phyloP scores from a whole-genome alignment of 2,888 invertebrate genomes.

The Eucera pruinosa region DNA sequence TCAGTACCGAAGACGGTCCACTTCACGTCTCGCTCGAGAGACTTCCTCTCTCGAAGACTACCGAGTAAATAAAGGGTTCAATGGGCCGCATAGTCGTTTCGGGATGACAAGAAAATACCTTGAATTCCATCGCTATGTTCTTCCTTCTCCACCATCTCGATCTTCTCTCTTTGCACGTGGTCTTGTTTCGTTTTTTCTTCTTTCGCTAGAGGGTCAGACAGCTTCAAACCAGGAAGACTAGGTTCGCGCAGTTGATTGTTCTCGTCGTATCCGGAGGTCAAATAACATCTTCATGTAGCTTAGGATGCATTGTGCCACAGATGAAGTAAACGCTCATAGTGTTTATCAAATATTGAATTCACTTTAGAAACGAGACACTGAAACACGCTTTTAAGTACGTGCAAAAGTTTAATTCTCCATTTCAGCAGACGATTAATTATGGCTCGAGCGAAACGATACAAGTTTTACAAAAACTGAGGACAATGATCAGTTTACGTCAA shows the following conservation, averaged over 20 bases:
- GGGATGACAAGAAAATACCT: constrained; percentile 72
- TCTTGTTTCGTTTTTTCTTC: constrained; percentile 30
- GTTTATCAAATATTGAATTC: constrained; percentile 43
- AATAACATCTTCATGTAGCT: constrained; percentile 56
- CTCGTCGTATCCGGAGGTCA: constrained; percentile 50
- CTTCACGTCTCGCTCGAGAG: constrained; percentile 63
- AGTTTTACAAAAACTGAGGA: no score
- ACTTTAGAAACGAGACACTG: constrained; percentile 42
- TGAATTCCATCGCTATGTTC: constrained; percentile 67
- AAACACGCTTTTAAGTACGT: constrained; percentile 30
- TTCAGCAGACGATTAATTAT: not conserved
- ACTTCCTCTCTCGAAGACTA: constrained; percentile 58
- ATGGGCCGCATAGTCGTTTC: constrained; percentile 71
- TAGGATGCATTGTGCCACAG: constrained; percentile 42
- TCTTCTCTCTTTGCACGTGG: constrained; percentile 24
- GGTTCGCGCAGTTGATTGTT: constrained; percentile 48
- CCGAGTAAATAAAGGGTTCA: constrained; percentile 77
- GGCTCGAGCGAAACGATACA: no score
- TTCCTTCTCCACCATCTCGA: constrained; percentile 31
- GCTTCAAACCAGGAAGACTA: constrained; percentile 23
- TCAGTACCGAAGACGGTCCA: constrained; percentile 58
- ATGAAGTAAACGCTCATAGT: constrained; percentile 42
- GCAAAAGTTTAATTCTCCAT: constrained; percentile 43
- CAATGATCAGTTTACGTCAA: no score
- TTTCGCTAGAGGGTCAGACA: constrained; percentile 25